A percentile compares a stretch with the other conserved stretches of the same genome.
phyloP scores from a whole-genome alignment of 2,797 vertebrate genomes.

The Pampus argenteus region DNA sequence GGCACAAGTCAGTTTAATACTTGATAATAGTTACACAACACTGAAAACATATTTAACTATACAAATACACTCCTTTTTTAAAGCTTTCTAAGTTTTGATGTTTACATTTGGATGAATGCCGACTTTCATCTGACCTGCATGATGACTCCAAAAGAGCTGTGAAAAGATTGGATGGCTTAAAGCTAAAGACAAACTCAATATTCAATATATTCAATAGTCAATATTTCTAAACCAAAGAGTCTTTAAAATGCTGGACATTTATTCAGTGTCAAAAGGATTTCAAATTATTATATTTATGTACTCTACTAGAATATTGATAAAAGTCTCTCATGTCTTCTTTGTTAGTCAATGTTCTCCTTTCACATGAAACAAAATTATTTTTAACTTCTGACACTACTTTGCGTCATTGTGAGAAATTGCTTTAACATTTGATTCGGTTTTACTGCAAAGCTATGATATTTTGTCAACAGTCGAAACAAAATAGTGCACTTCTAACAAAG shows the following conservation, averaged over 20 bases:
- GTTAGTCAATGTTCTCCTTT: neutral
- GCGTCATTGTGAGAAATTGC: neutral
- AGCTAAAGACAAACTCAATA: slow-evolving; percentile 45
- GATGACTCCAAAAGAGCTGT: neutral
- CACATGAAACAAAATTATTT: slow-evolving; percentile 12
- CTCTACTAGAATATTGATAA: slow-evolving; percentile 3
- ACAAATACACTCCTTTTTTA: neutral
- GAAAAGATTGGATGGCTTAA: slow-evolving; percentile 19
- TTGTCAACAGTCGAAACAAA: neutral
- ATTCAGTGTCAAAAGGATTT: slow-evolving; percentile 21
- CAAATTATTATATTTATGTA: slow-evolving; percentile 21
- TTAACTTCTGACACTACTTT: neutral
- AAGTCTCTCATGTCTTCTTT: neutral
- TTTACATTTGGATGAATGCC: slow-evolving; percentile 9
- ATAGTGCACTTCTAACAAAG: neutral
- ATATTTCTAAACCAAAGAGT: slow-evolving; percentile 18
- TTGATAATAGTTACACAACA: neutral
- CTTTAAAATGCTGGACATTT: slow-evolving; percentile 30
- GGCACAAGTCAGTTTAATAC: neutral
- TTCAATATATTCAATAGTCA: no score
- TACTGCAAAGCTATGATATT: neutral
- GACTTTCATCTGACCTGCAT: slow-evolving; percentile 31
- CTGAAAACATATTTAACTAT: neutral
- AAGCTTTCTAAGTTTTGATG: slow-evolving; percentile 6
- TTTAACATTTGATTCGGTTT: slow-evolving; percentile 1